Conservation (phyloP, 2,797 vertebrate species). For the Tapirus indicus region DNA sequence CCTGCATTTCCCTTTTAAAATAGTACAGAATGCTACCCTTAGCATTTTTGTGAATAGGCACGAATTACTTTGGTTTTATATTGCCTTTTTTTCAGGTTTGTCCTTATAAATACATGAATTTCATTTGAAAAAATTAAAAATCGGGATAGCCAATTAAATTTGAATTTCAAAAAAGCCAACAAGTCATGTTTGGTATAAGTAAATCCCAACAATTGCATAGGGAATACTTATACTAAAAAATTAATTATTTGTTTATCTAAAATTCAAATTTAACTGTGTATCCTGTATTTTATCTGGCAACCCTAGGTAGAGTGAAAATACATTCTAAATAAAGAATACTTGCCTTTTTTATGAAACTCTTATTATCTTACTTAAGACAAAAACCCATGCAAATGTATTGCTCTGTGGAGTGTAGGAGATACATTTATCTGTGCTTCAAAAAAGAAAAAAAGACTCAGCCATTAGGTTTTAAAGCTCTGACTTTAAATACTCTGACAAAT, state of each 20-base stretch:
- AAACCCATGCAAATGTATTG: background rate
- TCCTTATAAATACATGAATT: constrained; percentile 8
- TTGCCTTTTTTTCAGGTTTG: background rate
- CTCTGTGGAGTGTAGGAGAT: background rate
- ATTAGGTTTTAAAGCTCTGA: background rate
- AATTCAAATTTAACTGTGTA: background rate
- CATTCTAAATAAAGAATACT: constrained; percentile 50
- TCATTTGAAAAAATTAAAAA: constrained; percentile 21
- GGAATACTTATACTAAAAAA: background rate
- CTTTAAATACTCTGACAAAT: background rate
- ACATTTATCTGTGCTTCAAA: background rate
- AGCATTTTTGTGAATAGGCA: constrained; percentile 37
- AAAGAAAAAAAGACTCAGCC: background rate
- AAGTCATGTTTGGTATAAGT: constrained; percentile 32
- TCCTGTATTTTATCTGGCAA: background rate
- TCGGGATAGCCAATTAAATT: background rate
- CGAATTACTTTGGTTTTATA: background rate
- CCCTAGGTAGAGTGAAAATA: background rate
- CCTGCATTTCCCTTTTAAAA: background rate
- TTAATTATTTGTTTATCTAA: constrained; percentile 25
- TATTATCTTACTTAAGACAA: constrained; percentile 57
- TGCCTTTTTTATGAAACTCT: constrained; percentile 27
- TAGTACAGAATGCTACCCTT: background rate
- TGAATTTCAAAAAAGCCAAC: background rate
- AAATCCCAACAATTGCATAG: background rate